Percentiles rank a stretch among this genome's conserved stretches.
Evolutionary conservation across 1,140 invertebrate species (phyloP).

Genomic region (Drosophila bocqueti): DNA sequence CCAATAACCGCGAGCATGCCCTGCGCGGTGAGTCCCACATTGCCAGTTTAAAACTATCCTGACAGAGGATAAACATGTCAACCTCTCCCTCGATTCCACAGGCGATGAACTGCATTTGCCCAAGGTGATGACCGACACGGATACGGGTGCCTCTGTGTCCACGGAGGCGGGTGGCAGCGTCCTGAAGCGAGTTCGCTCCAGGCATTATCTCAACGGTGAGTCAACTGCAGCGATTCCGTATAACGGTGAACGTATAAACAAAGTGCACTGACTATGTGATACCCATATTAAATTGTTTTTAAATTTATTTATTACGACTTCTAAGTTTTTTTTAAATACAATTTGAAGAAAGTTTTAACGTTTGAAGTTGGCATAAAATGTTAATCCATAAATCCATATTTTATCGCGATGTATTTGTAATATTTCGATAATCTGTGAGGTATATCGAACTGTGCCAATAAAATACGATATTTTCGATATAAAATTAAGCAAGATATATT

Average conservation of each 20-base stretch:
- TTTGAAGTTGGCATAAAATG: not conserved
- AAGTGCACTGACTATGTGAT: not conserved
- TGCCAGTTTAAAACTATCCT: not conserved
- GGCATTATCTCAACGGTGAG: slow-evolving; percentile 84
- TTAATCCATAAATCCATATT: not conserved
- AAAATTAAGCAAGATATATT: too few relatives aligned
- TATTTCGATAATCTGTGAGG: too few relatives aligned
- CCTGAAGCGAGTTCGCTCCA: slow-evolving; percentile 77
- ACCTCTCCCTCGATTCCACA: slow-evolving; percentile 22
- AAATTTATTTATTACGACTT: not conserved
- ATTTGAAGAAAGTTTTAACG: not conserved
- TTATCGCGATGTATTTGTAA: too few relatives aligned
- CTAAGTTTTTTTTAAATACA: not conserved
- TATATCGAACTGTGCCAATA: too few relatives aligned
- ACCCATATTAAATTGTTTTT: not conserved
- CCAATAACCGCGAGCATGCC: slow-evolving; percentile 91
- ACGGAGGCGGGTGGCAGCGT: slow-evolving; percentile 61
- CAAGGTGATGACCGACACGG: slow-evolving; percentile 80
- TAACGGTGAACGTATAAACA: too few relatives aligned
- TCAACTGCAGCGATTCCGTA: slow-evolving; percentile 26
- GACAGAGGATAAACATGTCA: slow-evolving; percentile 20
- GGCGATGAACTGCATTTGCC: slow-evolving; percentile 82
- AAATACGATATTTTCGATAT: too few relatives aligned
- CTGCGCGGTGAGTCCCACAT: slow-evolving; percentile 90
- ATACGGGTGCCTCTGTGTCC: slow-evolving; percentile 70